phyloP scores from a whole-genome alignment of 2,113 vertebrate genomes.

The Dicerorhinus sumatrensis region DNA sequence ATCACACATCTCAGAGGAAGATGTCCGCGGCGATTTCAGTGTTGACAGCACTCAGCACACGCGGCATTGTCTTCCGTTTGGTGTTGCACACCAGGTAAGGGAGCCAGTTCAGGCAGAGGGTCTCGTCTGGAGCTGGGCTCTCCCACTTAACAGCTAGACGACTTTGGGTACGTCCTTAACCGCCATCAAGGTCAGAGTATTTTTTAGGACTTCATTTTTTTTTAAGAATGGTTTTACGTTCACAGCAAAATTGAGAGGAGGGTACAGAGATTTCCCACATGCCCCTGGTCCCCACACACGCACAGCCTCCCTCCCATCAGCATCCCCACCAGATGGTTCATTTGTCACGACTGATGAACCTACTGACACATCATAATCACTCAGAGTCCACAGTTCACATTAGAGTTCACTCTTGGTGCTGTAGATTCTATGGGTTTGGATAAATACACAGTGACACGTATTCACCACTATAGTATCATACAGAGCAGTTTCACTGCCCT shows the following conservation, averaged over 20 bases:
- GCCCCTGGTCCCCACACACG: background rate
- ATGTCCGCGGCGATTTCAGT: constrained; percentile 27
- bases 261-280: too few species aligned
- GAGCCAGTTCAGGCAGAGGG: background rate
- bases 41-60: background rate
- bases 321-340: background rate
- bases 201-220: background rate
- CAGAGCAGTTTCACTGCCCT: too few species aligned
- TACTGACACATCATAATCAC: background rate
- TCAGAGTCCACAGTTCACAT: background rate
- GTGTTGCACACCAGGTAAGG: background rate
- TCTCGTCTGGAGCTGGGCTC: background rate
- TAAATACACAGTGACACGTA: background rate
- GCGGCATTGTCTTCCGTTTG: background rate
- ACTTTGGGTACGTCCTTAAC: background rate
- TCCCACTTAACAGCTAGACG: background rate
- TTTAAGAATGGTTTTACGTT: background rate
- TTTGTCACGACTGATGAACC: background rate
- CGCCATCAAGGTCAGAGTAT: background rate
- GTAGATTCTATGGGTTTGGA: background rate
- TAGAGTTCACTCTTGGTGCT: background rate
- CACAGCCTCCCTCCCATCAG: background rate
- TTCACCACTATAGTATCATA: background rate
- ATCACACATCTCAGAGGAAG: constrained; percentile 22
- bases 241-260: too few species aligned